A percentile compares a stretch with the other conserved stretches of the same genome.
These are phyloP conservation scores for Carlito syrichta DNA, from an alignment of 2,113 vertebrate species.

Conservation along the genomic window DNA sequence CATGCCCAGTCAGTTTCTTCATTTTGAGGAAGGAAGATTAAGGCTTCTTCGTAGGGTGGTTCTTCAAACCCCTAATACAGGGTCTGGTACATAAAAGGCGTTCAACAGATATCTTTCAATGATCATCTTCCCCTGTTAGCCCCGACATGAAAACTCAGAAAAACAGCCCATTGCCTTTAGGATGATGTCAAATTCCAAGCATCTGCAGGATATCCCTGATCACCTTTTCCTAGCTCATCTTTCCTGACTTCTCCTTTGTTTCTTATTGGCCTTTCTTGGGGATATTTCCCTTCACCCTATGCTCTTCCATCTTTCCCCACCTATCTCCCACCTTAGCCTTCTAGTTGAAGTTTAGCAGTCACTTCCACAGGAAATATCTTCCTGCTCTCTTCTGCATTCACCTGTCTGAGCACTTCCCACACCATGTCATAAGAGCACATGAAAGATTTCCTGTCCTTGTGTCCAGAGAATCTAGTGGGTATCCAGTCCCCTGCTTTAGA, in stretches of 20 bases:
- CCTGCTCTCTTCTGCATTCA: neutral
- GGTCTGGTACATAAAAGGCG: neutral
- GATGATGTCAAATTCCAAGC: neutral
- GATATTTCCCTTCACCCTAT: neutral
- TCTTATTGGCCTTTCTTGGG: neutral
- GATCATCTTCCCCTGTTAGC: neutral
- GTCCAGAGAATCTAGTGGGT: neutral
- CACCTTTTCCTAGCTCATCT: neutral
- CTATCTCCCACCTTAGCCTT: neutral
- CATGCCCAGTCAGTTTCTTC: neutral
- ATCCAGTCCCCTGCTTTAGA: neutral
- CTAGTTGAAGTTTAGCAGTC: too few species aligned
- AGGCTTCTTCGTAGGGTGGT: neutral
- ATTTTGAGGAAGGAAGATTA: neutral
- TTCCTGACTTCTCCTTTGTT: neutral
- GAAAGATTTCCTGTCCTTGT: neutral
- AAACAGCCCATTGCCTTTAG: neutral
- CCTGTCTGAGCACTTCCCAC: neutral
- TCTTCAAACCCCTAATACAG: neutral
- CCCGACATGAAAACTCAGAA: neutral
- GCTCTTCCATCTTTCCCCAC: neutral
- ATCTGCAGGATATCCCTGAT: too few species aligned
- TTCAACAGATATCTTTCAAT: neutral
- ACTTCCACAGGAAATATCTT: neutral
- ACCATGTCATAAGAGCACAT: accelerated